A percentile compares a stretch with the other conserved stretches of the same genome.
These are phyloP conservation scores for Hippocampus barbouri DNA, from an alignment of 2,113 vertebrate genomes.

Conservation along the genomic window DNA sequence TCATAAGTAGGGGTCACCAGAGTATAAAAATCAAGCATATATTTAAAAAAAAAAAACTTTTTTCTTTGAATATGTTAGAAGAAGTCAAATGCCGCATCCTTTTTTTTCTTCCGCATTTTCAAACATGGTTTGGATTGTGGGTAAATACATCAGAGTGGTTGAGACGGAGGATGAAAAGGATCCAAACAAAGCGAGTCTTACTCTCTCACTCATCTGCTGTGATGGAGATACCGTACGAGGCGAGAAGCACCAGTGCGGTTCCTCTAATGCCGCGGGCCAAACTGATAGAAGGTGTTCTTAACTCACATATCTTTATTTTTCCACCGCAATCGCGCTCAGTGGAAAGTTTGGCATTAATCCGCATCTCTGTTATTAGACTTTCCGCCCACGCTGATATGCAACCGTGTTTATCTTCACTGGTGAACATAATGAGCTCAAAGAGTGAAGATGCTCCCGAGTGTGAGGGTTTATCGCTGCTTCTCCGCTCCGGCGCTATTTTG, in stretches of 20 bases:
- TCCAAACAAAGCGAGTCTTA: conserved; percentile 52
- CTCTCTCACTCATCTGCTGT: conserved; percentile 38
- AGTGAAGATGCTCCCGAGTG: conserved; percentile 32
- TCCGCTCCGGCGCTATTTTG: not conserved
- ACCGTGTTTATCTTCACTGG: conserved; percentile 12
- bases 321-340: conserved; percentile 14
- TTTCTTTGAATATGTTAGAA: not conserved
- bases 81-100: not conserved
- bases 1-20: not conserved
- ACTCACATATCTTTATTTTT: conserved; percentile 35
- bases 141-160: conserved; percentile 33
- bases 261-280: conserved; percentile 43
- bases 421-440: conserved; percentile 55
- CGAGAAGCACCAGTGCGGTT: not conserved
- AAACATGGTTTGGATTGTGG: conserved; percentile 33
- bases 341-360: conserved; percentile 53
- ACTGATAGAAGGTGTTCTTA: conserved; percentile 51
- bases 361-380: conserved; percentile 35
- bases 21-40: not conserved
- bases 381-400: conserved; percentile 48
- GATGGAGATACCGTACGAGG: conserved; percentile 45
- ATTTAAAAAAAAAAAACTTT: not conserved
- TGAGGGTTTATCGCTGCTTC: conserved; percentile 7
- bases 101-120: not conserved
- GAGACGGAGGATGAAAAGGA: conserved; percentile 16